These are phyloP conservation scores for Cheiracanthium punctorium DNA, from an alignment of 2,888 invertebrate genomes.

Conservation along the genomic window DNA sequence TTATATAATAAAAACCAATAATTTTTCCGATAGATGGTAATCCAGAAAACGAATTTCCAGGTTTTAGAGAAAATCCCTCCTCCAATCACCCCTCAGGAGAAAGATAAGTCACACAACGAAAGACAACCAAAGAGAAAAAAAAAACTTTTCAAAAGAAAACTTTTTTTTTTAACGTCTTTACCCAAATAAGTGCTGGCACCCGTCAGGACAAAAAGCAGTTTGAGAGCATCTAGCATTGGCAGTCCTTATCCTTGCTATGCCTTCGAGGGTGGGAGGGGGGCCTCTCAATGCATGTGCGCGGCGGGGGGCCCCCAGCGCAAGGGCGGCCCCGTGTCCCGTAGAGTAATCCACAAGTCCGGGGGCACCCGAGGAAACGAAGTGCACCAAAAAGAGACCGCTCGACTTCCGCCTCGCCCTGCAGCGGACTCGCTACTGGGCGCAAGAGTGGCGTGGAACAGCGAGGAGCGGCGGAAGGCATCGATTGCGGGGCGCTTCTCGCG, in stretches of 20 bases:
- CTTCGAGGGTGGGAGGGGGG: constrained; percentile 18
- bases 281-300: constrained; percentile 20
- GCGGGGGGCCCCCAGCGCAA: constrained; percentile 42
- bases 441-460: neutral
- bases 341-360: constrained; percentile 47
- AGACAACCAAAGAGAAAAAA: too few relatives aligned
- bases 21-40: too few relatives aligned
- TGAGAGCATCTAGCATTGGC: constrained; percentile 72
- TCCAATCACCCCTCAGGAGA: too few relatives aligned
- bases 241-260: neutral
- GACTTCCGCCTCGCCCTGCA: constrained; percentile 21
- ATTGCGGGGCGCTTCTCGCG: neutral
- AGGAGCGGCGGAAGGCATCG: neutral
- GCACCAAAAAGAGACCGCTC: neutral
- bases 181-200: constrained; percentile 72
- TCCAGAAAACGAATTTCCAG: too few relatives aligned
- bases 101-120: too few relatives aligned
- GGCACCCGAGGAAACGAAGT: constrained; percentile 4
- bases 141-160: constrained; percentile 11
- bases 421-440: constrained; percentile 43
- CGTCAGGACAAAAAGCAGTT: constrained; percentile 72
- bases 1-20: too few relatives aligned
- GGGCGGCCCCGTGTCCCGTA: constrained; percentile 31
- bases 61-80: too few relatives aligned
- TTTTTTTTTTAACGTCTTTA: constrained; percentile 5